phyloP scores from a whole-genome alignment of 1,140 invertebrate genomes.

The Orchestia grillus region DNA sequence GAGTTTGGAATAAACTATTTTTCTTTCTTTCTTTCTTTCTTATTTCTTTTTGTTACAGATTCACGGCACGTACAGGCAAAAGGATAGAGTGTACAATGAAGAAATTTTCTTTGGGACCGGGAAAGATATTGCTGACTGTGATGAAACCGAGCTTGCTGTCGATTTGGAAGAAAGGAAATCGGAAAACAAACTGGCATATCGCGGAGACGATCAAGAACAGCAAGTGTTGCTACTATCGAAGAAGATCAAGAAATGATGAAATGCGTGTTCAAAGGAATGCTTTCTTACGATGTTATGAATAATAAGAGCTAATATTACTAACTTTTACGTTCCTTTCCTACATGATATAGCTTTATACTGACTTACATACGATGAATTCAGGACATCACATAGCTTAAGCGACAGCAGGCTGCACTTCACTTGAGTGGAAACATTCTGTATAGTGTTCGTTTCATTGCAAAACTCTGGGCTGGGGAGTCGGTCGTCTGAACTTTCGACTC shows the following conservation, averaged over 20 bases:
- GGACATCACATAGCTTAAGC: too few species aligned
- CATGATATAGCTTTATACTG: too few species aligned
- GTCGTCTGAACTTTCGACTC: too few species aligned
- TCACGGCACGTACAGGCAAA: constrained; percentile 78
- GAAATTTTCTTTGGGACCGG: constrained; percentile 78
- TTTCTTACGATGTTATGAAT: neutral
- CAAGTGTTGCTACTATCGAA: constrained; percentile 61
- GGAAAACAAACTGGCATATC: constrained; percentile 75
- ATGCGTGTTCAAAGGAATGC: neutral
- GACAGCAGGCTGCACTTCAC: too few species aligned
- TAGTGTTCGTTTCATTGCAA: too few species aligned
- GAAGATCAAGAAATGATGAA: constrained; percentile 35
- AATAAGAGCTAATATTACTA: neutral
- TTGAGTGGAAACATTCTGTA: too few species aligned
- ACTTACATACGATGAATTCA: too few species aligned
- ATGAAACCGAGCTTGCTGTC: constrained; percentile 71
- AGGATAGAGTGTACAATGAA: constrained; percentile 78
- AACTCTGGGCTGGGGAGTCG: too few species aligned
- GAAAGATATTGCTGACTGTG: constrained; percentile 73
- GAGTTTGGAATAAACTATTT: too few species aligned
- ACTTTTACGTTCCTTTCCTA: neutral
- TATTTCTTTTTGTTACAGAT: constrained; percentile 69
- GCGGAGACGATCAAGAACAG: constrained; percentile 67
- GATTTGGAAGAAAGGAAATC: constrained; percentile 73
- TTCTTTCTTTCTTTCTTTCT: too few species aligned